Conservation (phyloP, 2,888 invertebrate genomes). For the Chaitophorus viminalis region DNA sequence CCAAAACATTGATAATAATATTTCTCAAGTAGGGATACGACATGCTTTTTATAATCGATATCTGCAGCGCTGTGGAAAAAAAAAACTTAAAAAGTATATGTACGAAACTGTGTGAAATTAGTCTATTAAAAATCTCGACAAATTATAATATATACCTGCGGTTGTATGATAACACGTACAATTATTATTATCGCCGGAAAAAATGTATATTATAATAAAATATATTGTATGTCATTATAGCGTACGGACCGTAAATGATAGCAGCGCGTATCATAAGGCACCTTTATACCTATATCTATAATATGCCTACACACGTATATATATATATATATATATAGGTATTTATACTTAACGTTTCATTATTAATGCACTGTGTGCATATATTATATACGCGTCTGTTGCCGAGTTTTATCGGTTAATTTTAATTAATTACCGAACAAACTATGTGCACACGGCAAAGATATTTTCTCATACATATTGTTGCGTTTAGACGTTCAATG, state of each 20-base stretch:
- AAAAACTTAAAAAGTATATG: not conserved
- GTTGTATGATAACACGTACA: constrained; percentile 16
- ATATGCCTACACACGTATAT: not conserved
- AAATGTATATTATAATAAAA: not conserved
- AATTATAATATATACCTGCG: constrained; percentile 7
- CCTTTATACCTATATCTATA: constrained; percentile 1
- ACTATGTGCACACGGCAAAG: not conserved
- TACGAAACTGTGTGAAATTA: constrained; percentile 21
- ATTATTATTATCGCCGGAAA: not conserved
- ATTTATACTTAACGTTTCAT: not conserved
- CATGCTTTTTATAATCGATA: not conserved
- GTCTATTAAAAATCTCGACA: constrained; percentile 33
- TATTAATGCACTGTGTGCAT: not conserved
- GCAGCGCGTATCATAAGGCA: constrained; percentile 5
- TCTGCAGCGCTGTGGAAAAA: not conserved
- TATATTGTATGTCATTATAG: constrained; percentile 2
- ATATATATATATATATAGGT: not conserved
- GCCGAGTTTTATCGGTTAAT: constrained; percentile 31
- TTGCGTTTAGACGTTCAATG: too few species aligned
- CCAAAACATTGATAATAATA: not conserved
- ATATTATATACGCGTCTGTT: not conserved
- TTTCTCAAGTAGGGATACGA: not conserved
- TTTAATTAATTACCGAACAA: constrained; percentile 1
- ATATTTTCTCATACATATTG: not conserved
- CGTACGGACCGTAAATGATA: not conserved